Evolutionary conservation across 35 echinoderm and acorn worm genomes (phyloP).

Genomic region (Ophiothrix spiculata): DNA sequence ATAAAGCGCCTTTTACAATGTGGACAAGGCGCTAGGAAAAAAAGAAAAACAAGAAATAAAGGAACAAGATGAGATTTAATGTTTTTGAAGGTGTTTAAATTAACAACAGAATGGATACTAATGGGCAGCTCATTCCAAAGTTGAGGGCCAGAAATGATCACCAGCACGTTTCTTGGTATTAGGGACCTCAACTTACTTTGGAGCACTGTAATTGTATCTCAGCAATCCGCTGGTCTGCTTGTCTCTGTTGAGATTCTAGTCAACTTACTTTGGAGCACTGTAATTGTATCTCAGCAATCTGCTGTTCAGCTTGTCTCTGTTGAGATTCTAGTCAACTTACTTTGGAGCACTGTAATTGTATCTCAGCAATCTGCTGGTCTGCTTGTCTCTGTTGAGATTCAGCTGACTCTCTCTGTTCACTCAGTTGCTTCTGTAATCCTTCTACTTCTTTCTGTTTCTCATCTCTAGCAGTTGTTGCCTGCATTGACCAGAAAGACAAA

Average conservation of each 20-base stretch:
- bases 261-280: conserved; percentile 67
- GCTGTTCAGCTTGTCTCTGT: conserved; percentile 51
- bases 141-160: too few relatives aligned
- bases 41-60: too few relatives aligned
- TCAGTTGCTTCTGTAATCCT: conserved; percentile 44
- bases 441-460: conserved; percentile 64
- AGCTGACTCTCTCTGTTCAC: conserved; percentile 10
- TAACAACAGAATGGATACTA: too few relatives aligned
- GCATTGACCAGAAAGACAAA: too few relatives aligned
- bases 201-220: conserved; percentile 43
- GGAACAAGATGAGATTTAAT: too few relatives aligned
- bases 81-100: too few relatives aligned
- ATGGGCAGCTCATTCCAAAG: too few relatives aligned
- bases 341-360: conserved; percentile 56
- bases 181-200: too few relatives aligned
- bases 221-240: conserved; percentile 56
- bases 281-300: conserved; percentile 40
- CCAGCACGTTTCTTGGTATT: too few relatives aligned
- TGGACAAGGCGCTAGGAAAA: too few relatives aligned
- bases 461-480: conserved; percentile 2
- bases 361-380: conserved; percentile 50
- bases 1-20: too few relatives aligned
- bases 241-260: conserved; percentile 51
- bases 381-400: conserved; percentile 50
- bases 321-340: conserved; percentile 69